Evolutionary conservation across 2,888 invertebrate genomes (phyloP).

Genomic region (Sepioteuthis lessoniana): DNA sequence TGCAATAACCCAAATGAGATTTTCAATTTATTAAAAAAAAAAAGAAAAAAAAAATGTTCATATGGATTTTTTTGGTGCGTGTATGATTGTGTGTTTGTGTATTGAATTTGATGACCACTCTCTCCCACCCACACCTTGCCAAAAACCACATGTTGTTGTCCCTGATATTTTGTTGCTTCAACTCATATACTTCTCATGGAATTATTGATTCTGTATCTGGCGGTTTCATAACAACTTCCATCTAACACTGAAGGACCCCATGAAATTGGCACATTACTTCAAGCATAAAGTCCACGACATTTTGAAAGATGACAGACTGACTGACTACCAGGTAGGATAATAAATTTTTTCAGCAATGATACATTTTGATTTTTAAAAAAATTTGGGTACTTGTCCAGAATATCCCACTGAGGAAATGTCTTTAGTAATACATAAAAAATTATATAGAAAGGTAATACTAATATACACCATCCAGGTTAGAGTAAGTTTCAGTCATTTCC

Average conservation of each 20-base stretch:
- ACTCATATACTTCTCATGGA: constrained; percentile 23
- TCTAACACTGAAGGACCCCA: not conserved
- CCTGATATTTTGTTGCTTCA: not conserved
- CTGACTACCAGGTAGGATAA: constrained; percentile 21
- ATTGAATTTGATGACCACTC: not conserved
- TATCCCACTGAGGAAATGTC: no score
- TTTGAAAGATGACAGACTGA: constrained; percentile 8
- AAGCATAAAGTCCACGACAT: not conserved
- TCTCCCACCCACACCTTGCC: not conserved
- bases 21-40: not conserved
- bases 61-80: not conserved
- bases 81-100: not conserved
- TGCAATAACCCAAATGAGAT: not conserved
- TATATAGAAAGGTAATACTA: no score
- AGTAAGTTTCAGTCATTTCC: no score
- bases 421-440: no score
- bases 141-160: not conserved
- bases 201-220: constrained; percentile 33
- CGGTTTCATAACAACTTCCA: not conserved
- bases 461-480: no score
- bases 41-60: not conserved
- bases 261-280: not conserved
- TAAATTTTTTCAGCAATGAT: constrained; percentile 23
- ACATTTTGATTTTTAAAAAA: not conserved
- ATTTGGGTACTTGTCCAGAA: no score